These are phyloP conservation scores for Pollenia griseotomentosa DNA, from an alignment of 2,888 invertebrate genomes.

Conservation along the genomic window DNA sequence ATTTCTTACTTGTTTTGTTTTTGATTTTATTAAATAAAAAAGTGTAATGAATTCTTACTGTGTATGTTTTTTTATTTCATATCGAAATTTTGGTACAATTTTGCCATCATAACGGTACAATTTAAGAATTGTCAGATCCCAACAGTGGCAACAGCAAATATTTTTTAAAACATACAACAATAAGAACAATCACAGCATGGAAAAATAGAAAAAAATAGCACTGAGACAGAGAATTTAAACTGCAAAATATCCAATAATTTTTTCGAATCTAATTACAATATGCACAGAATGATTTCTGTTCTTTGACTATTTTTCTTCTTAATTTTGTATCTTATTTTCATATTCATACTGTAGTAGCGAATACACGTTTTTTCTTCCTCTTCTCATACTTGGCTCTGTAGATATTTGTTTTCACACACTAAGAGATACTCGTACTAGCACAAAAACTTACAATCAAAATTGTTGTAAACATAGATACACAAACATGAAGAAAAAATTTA, in stretches of 20 bases:
- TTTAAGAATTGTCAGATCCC: too few species aligned
- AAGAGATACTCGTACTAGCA: neutral
- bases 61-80: too few species aligned
- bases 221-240: conserved; percentile 25
- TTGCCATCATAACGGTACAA: too few species aligned
- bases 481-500: neutral
- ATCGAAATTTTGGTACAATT: too few species aligned
- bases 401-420: neutral
- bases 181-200: too few species aligned
- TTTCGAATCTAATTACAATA: conserved; percentile 40
- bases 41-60: too few species aligned
- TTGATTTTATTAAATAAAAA: too few species aligned
- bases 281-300: conserved; percentile 48
- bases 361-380: neutral
- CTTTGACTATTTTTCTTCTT: neutral
- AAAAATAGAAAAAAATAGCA: neutral
- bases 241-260: neutral
- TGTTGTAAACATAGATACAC: neutral
- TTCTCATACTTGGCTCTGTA: neutral
- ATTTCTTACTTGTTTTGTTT: too few species aligned
- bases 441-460: conserved; percentile 2
- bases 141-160: neutral
- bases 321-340: conserved; percentile 1
- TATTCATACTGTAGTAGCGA: neutral
- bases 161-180: neutral